Evolutionary conservation across 2,113 vertebrate species (phyloP).

Genomic region (Serinus canaria): DNA sequence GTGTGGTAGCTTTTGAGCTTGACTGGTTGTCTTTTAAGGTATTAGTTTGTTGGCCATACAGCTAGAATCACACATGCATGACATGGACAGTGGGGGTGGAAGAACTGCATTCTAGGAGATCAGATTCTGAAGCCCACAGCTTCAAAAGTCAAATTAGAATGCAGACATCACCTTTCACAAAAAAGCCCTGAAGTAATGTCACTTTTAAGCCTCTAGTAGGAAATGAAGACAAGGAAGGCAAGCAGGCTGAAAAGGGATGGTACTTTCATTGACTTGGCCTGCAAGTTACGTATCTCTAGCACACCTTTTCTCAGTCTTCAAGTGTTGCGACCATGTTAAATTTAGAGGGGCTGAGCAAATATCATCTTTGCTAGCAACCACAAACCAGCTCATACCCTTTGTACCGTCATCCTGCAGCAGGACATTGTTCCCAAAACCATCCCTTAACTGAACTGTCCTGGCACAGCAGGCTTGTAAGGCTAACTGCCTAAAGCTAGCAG

Average conservation of each 20-base stretch:
- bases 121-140: neutral
- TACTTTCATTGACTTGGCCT: neutral
- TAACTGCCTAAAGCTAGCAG: neutral
- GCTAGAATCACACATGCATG: neutral
- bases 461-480: neutral
- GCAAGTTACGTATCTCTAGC: neutral
- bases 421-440: neutral
- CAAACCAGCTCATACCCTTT: neutral
- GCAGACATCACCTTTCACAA: neutral
- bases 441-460: neutral
- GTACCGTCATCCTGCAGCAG: neutral
- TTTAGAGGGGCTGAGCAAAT: neutral
- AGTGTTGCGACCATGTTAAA: neutral
- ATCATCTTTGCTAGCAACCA: neutral
- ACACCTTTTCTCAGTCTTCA: neutral
- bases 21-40: neutral
- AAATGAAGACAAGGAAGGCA: neutral
- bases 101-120: neutral
- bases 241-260: neutral
- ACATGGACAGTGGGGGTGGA: neutral
- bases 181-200: rapidly evolving
- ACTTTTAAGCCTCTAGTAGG: neutral
- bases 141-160: neutral
- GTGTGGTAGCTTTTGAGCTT: neutral
- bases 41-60: neutral